Conservation (phyloP, 2,888 invertebrate genomes). For the Dolichopus griseipennis region DNA sequence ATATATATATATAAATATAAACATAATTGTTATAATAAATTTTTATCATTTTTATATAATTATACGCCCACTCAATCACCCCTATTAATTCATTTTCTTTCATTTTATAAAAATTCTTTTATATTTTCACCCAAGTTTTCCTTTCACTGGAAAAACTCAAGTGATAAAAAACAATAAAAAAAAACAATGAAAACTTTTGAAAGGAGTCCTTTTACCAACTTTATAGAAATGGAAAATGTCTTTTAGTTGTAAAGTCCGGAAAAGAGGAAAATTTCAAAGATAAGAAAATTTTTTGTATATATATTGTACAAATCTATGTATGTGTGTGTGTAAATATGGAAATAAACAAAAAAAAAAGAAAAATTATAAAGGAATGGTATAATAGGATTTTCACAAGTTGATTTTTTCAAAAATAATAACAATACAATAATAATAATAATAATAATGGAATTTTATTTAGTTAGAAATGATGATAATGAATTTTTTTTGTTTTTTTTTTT, state of each 20-base stretch:
- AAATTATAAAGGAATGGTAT: not conserved
- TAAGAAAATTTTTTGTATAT: not conserved
- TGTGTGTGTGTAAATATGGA: not conserved
- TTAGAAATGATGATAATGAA: not conserved
- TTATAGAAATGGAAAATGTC: not conserved
- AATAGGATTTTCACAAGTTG: constrained; percentile 1
- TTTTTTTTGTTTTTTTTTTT: not conserved
- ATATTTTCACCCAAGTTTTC: not conserved
- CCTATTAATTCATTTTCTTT: not conserved
- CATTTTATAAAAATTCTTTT: too few relatives aligned
- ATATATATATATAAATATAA: not conserved
- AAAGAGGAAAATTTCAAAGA: not conserved
- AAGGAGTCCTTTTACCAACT: not conserved
- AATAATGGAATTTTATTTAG: constrained; percentile 1
- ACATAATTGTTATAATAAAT: not conserved
- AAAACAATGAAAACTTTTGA: too few relatives aligned
- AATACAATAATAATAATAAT: too few relatives aligned
- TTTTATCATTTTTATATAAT: not conserved
- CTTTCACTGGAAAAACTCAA: not conserved
- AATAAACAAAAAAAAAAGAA: not conserved
- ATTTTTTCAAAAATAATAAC: too few relatives aligned
- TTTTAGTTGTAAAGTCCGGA: not conserved
- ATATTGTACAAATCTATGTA: not conserved
- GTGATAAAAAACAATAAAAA: too few relatives aligned
- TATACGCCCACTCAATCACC: constrained; percentile 4